These are phyloP conservation scores for Ectemnius lituratus DNA, from an alignment of 2,888 invertebrate genomes.

Conservation along the genomic window DNA sequence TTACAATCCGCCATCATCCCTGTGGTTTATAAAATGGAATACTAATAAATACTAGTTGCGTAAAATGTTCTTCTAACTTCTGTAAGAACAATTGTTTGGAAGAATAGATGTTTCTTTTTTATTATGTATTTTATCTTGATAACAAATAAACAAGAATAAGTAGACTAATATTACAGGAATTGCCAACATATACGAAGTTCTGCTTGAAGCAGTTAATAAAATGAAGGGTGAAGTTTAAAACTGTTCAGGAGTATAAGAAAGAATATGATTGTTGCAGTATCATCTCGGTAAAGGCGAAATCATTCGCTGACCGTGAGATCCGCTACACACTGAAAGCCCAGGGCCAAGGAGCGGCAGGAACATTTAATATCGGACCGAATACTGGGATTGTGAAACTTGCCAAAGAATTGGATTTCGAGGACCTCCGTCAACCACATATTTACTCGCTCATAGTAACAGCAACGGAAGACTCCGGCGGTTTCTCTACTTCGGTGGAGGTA, in stretches of 20 bases:
- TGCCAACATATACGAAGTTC: no score
- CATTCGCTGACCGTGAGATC: constrained; percentile 97
- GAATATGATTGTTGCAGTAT: constrained; percentile 97
- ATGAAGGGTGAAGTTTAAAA: no score
- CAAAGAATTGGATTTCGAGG: constrained; percentile 98
- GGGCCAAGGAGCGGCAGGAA: constrained; percentile 93
- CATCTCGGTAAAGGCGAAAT: constrained; percentile 97
- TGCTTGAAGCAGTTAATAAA: no score
- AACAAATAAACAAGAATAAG: no score
- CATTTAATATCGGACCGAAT: constrained; percentile 96
- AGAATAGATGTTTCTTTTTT: no score
- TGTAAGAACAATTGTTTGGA: no score
- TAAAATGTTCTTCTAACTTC: no score
- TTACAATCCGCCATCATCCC: no score
- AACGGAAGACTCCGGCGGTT: constrained; percentile 98
- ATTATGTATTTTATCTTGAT: no score
- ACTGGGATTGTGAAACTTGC: constrained; percentile 97
- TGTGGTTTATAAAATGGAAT: no score
- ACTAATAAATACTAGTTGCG: no score
- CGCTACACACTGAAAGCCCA: constrained; percentile 97
- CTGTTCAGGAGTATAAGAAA: constrained; percentile 91
- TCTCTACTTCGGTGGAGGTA: constrained; percentile 96
- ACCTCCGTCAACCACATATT: constrained; percentile 94
- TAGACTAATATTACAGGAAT: no score
- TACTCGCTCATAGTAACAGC: constrained; percentile 96